phyloP scores from a whole-genome alignment of 2,113 vertebrate species.

The Corythornis madagascariensis region DNA sequence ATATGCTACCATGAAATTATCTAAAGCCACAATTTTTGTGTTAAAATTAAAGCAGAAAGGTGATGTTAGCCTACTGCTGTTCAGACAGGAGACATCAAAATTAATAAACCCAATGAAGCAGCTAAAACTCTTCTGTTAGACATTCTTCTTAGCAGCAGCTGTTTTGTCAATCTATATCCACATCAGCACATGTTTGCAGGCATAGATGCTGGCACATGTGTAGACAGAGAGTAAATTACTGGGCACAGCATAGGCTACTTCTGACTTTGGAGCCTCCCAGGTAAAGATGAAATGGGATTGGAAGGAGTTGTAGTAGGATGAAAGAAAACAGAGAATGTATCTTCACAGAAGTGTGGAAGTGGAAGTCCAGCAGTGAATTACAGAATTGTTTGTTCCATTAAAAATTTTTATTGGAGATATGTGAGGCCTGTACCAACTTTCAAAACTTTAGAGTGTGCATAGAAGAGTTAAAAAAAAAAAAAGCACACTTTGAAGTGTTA shows the following conservation, averaged over 20 bases:
- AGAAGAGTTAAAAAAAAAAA: not conserved
- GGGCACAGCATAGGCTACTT: not conserved
- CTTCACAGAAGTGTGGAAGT: not conserved
- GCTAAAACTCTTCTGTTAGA: not conserved
- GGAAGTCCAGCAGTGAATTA: not conserved
- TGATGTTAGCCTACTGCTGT: not conserved
- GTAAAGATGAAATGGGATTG: accelerated
- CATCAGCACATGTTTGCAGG: accelerated
- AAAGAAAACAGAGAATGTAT: not conserved
- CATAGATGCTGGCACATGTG: not conserved
- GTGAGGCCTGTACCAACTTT: not conserved
- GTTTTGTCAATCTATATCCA: not conserved
- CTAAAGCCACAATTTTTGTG: not conserved
- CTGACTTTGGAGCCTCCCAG: not conserved
- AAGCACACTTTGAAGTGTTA: not conserved
- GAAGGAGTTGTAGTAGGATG: not conserved
- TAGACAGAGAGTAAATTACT: not conserved
- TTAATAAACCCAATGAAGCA: not conserved
- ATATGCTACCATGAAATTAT: not conserved
- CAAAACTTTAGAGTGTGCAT: not conserved
- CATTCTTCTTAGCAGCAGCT: not conserved
- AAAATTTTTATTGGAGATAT: not conserved
- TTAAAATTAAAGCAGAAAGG: not conserved
- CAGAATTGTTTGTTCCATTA: not conserved
- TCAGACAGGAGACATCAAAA: not conserved